A percentile compares a stretch with the other conserved stretches of the same genome.
Conservation (phyloP, 2,797 vertebrate genomes). For the Lepidocolaptes lacrymiger region DNA sequence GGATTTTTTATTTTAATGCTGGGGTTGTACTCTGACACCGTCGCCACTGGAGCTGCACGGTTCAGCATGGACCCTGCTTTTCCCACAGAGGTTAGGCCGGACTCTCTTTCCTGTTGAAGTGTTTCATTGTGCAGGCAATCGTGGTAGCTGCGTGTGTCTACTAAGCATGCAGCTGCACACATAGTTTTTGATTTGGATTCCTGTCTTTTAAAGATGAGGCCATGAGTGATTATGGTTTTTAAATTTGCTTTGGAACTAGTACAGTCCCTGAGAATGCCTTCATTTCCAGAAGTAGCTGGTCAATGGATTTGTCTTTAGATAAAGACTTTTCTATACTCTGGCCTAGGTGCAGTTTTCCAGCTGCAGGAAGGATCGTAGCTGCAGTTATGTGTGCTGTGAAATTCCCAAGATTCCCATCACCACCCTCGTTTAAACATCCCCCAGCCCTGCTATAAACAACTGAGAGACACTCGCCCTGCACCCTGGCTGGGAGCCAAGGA, state of each 20-base stretch:
- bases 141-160: not conserved
- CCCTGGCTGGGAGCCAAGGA: slow-evolving; percentile 3
- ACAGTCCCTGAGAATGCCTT: not conserved
- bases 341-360: not conserved
- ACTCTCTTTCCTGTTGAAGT: not conserved
- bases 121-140: slow-evolving; percentile 5
- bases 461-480: slow-evolving; percentile 11
- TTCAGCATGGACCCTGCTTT: not conserved
- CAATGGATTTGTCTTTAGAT: not conserved
- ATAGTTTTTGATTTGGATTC: not conserved
- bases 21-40: not conserved
- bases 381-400: not conserved
- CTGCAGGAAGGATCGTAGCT: not conserved
- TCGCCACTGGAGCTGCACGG: rapidly evolving
- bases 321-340: not conserved
- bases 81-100: not conserved
- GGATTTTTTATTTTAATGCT: not conserved
- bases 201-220: not conserved
- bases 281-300: not conserved
- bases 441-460: slow-evolving; percentile 37
- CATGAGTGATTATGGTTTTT: not conserved
- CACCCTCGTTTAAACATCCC: slow-evolving; percentile 19
- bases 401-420: slow-evolving; percentile 44
- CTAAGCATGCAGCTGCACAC: not conserved
- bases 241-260: not conserved